Evolutionary conservation across 2,113 vertebrate genomes (phyloP).

Genomic region (Oreotrochilus melanogaster): DNA sequence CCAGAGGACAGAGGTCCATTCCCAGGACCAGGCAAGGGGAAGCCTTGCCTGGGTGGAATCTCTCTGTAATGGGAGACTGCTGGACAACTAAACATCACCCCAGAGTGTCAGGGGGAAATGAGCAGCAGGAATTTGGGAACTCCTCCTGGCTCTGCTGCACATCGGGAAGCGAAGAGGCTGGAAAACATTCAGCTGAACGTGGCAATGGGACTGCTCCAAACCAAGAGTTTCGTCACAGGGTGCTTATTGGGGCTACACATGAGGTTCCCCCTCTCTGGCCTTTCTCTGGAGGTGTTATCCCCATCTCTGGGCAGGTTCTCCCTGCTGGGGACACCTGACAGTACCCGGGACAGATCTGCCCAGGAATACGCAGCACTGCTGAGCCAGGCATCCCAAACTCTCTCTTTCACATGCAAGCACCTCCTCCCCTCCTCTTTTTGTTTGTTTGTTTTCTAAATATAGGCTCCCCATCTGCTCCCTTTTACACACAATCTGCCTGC

Average conservation of each 20-base stretch:
- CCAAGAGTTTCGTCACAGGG: neutral
- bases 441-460: neutral
- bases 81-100: neutral
- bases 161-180: neutral
- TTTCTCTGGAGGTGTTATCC: rapidly evolving
- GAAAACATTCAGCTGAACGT: neutral
- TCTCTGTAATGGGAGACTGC: neutral
- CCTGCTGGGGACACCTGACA: too few relatives aligned
- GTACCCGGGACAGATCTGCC: neutral
- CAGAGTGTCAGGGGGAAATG: neutral
- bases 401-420: neutral
- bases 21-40: neutral
- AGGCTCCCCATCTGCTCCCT: neutral
- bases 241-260: constrained; percentile 16
- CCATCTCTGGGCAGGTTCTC: neutral
- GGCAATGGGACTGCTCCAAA: neutral
- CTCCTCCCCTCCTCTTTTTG: neutral
- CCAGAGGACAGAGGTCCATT: neutral
- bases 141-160: neutral
- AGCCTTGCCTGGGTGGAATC: neutral
- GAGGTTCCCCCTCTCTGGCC: neutral
- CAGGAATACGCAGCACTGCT: neutral
- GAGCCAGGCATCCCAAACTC: neutral
- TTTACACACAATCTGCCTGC: neutral
- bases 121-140: neutral